These are phyloP conservation scores for Sceliomorpha sp. DNA, from an alignment of 2,888 invertebrate species.

Conservation along the genomic window DNA sequence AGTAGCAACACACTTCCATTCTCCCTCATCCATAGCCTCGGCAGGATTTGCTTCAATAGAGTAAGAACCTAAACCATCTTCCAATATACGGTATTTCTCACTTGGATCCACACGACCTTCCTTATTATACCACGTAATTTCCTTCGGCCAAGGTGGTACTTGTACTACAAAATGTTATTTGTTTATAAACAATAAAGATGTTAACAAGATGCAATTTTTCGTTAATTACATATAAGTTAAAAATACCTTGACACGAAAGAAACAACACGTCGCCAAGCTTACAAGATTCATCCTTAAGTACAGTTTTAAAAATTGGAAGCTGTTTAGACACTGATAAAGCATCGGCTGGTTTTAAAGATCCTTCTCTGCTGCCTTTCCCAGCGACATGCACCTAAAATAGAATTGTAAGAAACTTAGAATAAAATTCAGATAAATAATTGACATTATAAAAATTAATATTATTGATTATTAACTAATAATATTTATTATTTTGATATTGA, in stretches of 20 bases:
- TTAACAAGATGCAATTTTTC: too few relatives aligned
- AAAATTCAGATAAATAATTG: too few relatives aligned
- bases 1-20: slow-evolving; percentile 94
- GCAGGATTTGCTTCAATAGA: slow-evolving; percentile 88
- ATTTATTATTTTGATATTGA: too few relatives aligned
- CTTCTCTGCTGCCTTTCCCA: slow-evolving; percentile 87
- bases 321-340: slow-evolving; percentile 84
- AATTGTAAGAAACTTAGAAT: too few relatives aligned
- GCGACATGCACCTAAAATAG: slow-evolving; percentile 86
- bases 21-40: slow-evolving; percentile 91
- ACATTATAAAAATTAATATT: too few relatives aligned
- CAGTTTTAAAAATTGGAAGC: slow-evolving; percentile 89
- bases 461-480: too few relatives aligned
- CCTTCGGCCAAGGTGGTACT: slow-evolving; percentile 92
- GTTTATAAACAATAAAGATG: background rate
- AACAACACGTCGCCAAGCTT: slow-evolving; percentile 89
- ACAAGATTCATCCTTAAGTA: slow-evolving; percentile 87
- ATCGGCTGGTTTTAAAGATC: slow-evolving; percentile 85
- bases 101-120: slow-evolving; percentile 87
- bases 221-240: too few relatives aligned
- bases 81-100: slow-evolving; percentile 87
- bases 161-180: slow-evolving; percentile 82
- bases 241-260: slow-evolving; percentile 89
- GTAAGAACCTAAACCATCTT: slow-evolving; percentile 92
- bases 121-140: slow-evolving; percentile 92